These are phyloP conservation scores for Podarcis cretensis DNA, from an alignment of 2,113 vertebrate species.

Conservation along the genomic window DNA sequence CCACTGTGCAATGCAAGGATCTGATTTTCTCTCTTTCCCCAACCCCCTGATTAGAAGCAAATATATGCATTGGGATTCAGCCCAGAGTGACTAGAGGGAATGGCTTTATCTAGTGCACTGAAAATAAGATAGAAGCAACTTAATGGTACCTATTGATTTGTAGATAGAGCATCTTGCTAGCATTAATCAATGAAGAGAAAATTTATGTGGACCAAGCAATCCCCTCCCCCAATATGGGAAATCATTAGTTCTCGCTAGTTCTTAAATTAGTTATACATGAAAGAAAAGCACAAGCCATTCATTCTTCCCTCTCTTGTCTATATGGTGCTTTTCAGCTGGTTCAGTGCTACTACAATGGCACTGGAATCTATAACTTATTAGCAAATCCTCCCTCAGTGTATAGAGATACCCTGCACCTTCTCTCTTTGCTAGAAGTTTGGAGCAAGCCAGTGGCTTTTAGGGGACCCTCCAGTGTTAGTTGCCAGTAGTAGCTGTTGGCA, in stretches of 20 bases:
- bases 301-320: not conserved
- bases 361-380: not conserved
- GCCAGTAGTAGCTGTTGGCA: not conserved
- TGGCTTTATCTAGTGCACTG: not conserved
- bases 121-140: not conserved
- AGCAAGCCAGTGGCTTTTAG: not conserved
- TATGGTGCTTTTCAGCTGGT: not conserved
- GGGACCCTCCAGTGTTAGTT: too few species aligned
- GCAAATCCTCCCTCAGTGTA: not conserved
- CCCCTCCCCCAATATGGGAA: not conserved
- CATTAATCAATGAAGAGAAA: slow-evolving; percentile 16
- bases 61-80: not conserved
- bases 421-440: not conserved
- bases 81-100: not conserved
- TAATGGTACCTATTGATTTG: slow-evolving; percentile 11
- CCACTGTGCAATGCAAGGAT: not conserved
- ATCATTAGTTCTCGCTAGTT: slow-evolving; percentile 8
- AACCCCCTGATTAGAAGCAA: not conserved
- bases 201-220: slow-evolving; percentile 20
- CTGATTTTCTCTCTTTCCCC: too few species aligned
- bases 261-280: slow-evolving; percentile 45
- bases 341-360: not conserved
- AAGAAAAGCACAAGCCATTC: not conserved
- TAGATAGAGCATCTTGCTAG: not conserved
- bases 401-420: too few species aligned